Evolutionary conservation across 2,113 vertebrate genomes (phyloP).

Genomic region (Istiophorus platypterus): DNA sequence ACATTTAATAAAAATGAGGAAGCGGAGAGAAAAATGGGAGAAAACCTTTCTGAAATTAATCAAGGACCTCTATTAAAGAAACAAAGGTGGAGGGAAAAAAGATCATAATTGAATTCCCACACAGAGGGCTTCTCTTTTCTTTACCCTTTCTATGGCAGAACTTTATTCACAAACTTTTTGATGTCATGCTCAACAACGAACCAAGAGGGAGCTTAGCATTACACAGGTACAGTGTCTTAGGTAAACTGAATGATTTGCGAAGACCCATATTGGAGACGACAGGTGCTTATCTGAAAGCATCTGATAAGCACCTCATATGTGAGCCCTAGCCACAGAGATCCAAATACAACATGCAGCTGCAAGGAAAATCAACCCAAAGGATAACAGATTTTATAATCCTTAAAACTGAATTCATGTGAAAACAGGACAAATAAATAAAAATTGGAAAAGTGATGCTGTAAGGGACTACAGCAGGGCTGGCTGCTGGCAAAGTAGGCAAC

Average conservation of each 20-base stretch:
- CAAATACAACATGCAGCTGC: constrained; percentile 46
- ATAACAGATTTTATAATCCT: constrained; percentile 44
- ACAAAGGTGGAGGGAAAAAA: constrained; percentile 66
- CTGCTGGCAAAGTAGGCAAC: background rate
- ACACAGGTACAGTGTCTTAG: constrained; percentile 35
- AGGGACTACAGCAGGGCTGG: background rate
- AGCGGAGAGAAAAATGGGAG: constrained; percentile 65
- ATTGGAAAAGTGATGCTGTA: constrained; percentile 17
- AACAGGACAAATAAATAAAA: constrained; percentile 30
- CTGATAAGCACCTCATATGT: constrained; percentile 50
- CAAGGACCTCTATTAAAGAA: constrained; percentile 75
- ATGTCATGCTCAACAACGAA: constrained; percentile 39
- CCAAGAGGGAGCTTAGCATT: constrained; percentile 30
- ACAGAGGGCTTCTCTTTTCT: constrained; percentile 63
- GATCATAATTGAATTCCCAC: constrained; percentile 74
- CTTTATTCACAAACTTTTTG: constrained; percentile 59
- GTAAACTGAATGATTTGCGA: constrained; percentile 59
- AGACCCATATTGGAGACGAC: constrained; percentile 48
- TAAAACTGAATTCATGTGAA: constrained; percentile 41
- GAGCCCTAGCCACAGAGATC: constrained; percentile 46
- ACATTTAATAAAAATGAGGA: constrained; percentile 78
- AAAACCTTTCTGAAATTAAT: constrained; percentile 76
- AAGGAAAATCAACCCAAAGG: constrained; percentile 23
- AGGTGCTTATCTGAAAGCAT: constrained; percentile 56
- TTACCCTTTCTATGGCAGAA: constrained; percentile 47